Evolutionary conservation across 2,797 vertebrate genomes (phyloP), one percentile per base, ranked within the genome.

Genomic region (Paramormyrops hopkinsi): DNA sequence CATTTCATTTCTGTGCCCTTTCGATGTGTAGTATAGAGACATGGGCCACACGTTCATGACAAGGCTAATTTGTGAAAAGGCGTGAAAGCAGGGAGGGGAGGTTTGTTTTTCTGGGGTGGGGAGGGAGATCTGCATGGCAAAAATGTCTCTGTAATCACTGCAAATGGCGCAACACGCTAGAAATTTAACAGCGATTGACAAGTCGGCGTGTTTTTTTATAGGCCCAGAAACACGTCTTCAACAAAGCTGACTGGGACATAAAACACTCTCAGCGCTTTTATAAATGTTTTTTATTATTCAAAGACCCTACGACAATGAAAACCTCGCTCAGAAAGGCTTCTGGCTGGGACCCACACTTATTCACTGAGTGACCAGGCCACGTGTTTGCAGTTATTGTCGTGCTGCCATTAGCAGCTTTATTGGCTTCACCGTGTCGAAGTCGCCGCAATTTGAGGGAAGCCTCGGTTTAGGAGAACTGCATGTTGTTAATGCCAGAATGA

Each of bases 401-500:
- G 9, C 37, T 44, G 85, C 6, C 1, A 3, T 86, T 17, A 22
- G 44, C 73, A 4, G 2, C 76, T 41, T 59, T 56, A 41, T 88
- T 37, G 59, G 54, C n/a, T 29, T 69, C 33, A 65, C 88, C 37
- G 22, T 6, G 5, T 41, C 2, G 53, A 46, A 33, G 37, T 48
- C 33, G 46, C 56, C 29, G 56, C 62, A 37, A 51, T 69, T 65
- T 69, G 54, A 44, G 84, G 59, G 76, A 87, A 86, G 59, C 84
- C n/a, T 2, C 29, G 56, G 33, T 62, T 88, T 48, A 69, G 86
- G 56, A 65, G 53, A 48, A 17, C 19, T 29, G 87, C 48, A n/a
- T 56, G 84, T 37, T 46, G 22, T 89, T 86, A 89, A 86, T 41
- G 88, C 65, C 82, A 86, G 22, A 62, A 62, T 86, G 84, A 89